Evolutionary conservation across 2,113 vertebrate species (phyloP).

Genomic region (Danio rerio): GRCz12tu NC_133177.1:42409001-42409500

Average conservation of each 20-base stretch:
- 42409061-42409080: conserved; percentile 57
- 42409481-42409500: no score
- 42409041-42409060: conserved; percentile 55
- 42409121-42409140: conserved; percentile 35
- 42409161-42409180: conserved; percentile 58
- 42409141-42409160: conserved; percentile 29
- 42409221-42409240: conserved; percentile 50
- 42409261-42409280: neutral
- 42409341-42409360: conserved; percentile 33
- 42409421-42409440: no score
- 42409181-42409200: conserved; percentile 62
- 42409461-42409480: no score
- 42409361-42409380: no score
- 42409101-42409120: conserved; percentile 63
- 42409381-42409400: no score
- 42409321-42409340: neutral
- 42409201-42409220: conserved; percentile 70
- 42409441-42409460: no score
- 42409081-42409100: conserved; percentile 56
- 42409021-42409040: neutral
- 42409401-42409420: no score
- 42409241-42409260: conserved; percentile 17
- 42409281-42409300: conserved; percentile 39
- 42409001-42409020: conserved; percentile 14
- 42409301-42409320: conserved; percentile 32